A percentile compares a stretch with the other conserved stretches of the same genome.
Conservation (phyloP, 64 coral and sea anemone species). For the Catalaphyllia jardinei region DNA sequence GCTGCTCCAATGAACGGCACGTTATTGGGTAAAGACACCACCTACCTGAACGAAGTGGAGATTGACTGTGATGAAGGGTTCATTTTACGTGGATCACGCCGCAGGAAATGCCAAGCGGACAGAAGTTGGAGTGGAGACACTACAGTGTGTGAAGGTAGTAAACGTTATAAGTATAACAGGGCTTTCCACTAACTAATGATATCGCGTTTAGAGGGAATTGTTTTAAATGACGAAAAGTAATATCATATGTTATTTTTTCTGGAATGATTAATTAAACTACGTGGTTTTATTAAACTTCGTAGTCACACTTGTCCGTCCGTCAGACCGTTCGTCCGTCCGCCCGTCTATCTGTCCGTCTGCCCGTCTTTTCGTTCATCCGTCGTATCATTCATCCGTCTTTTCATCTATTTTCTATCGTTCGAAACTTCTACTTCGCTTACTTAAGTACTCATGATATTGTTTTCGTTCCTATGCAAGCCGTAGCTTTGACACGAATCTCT, state of each 20-base stretch:
- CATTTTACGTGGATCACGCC: conserved; percentile 41
- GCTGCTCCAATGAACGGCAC: conserved; percentile 30
- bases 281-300: neutral
- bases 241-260: neutral
- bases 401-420: neutral
- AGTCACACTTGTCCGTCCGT: neutral
- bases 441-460: no score
- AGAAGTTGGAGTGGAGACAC: conserved; percentile 56
- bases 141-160: conserved; percentile 4
- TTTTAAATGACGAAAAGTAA: no score
- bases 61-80: conserved; percentile 65
- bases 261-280: neutral
- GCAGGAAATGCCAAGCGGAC: conserved; percentile 63
- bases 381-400: neutral
- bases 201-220: no score
- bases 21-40: conserved; percentile 22
- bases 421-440: neutral
- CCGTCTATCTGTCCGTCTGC: neutral
- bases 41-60: conserved; percentile 53
- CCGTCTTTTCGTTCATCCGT: neutral
- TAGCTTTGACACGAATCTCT: no score
- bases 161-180: neutral
- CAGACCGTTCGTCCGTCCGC: conserved; percentile 2
- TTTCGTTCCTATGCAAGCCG: no score
- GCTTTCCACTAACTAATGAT: no score